Conservation (phyloP, 2,797 vertebrate genomes). For the Petrocephalus sullivani region DNA sequence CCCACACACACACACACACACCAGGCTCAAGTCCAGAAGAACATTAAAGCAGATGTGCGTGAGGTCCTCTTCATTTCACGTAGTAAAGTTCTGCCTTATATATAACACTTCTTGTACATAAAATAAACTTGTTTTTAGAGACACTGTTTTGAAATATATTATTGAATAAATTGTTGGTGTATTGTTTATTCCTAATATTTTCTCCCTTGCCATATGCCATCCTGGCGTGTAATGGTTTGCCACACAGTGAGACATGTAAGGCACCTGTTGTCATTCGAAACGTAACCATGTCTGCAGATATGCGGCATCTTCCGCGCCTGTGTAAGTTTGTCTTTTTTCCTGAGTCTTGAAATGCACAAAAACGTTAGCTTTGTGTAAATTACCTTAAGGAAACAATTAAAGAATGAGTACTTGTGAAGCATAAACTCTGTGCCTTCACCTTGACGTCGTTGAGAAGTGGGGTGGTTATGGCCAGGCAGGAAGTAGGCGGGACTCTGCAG, state of each 20-base stretch:
- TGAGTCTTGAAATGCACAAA: constrained; percentile 36
- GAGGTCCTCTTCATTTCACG: background rate
- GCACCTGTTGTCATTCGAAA: constrained; percentile 13
- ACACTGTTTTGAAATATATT: constrained; percentile 14
- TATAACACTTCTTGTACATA: background rate
- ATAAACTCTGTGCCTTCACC: background rate
- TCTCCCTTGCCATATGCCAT: background rate
- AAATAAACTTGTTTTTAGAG: background rate
- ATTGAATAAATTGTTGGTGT: background rate
- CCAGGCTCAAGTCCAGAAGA: background rate
- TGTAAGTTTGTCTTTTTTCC: constrained; percentile 28
- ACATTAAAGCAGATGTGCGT: background rate
- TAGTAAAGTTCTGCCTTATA: background rate
- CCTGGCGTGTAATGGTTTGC: constrained; percentile 12
- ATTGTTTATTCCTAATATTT: constrained; percentile 14
- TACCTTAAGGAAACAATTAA: constrained; percentile 49
- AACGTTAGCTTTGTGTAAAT: constrained; percentile 42
- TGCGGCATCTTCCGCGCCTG: constrained; percentile 32
- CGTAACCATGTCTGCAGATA: constrained; percentile 29
- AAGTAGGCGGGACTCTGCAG: background rate
- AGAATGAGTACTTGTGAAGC: constrained; percentile 28
- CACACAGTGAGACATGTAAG: constrained; percentile 24
- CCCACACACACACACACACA: too few relatives aligned
- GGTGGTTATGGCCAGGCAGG: background rate
- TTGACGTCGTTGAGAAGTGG: background rate